Evolutionary conservation across 1,140 invertebrate genomes (phyloP), one percentile per base, ranked within the genome.

Genomic region (Chymomyza costata): DNA sequence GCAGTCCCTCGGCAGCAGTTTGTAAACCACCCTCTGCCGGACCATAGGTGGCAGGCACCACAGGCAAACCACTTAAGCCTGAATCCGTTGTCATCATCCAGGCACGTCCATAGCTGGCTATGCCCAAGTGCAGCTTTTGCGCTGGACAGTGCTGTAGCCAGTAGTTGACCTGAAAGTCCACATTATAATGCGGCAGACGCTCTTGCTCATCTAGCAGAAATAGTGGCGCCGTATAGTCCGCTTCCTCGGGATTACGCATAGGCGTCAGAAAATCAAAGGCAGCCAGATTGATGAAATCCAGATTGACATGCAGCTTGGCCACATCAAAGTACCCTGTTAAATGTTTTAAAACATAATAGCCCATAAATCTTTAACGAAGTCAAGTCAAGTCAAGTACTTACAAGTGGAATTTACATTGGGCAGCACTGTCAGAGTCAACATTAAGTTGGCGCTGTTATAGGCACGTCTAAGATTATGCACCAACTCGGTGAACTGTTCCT

Each of bases 231-330:
- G 90, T 87, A 48, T 89, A 93, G 69, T 94, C 93, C 1, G 91
- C 92, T 65, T 93, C 91, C 59, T 93, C 91, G 6, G 91, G 89
- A 78, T 91, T 92, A 1, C 92, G 87, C 35, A 90, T 85, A 0
- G 93, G 91, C 0, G 92, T 95, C 30, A 90, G 87, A 78, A 92
- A 93, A 82, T 96, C 94, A 61, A 93, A 95, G 0, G 93, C 88
- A 56, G 93, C 89, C 5, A 96, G 69, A 57, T 94, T 93, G 11
- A 96, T 89, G 14, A 92, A 91, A 39, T 96, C 94, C 6, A 96
- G 86, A 53, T 91, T 86, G 6, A 90, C 89, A 40, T 90, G 88
- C 19, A 96, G 85, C 14, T 89, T 86, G 11, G 90, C 88, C 0
- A 92, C 89, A 69, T 96, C 93, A 35, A 84, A 87, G 86, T 88